Evolutionary conservation across 2,113 vertebrate genomes (phyloP).

Genomic region (Laticauda laticaudata): DNA sequence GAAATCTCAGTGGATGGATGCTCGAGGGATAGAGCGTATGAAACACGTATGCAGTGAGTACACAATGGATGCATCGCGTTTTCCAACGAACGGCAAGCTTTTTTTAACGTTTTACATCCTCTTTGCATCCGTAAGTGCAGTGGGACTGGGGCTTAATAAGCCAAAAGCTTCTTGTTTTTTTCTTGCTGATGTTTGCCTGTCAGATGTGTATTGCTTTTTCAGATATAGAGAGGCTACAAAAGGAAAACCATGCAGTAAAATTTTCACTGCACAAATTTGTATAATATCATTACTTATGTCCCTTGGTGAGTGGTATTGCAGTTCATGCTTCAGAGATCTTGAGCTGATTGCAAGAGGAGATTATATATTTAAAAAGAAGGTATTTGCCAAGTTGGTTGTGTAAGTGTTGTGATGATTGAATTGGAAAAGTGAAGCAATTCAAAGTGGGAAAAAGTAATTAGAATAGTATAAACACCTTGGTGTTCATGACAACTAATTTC

Average conservation of each 20-base stretch:
- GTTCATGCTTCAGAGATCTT: slow-evolving; percentile 10
- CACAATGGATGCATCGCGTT: no score
- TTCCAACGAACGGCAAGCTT: no score
- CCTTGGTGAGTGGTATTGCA: slow-evolving; percentile 4
- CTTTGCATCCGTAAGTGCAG: no score
- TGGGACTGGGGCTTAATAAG: neutral
- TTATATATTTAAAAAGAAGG: neutral
- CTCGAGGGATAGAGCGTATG: no score
- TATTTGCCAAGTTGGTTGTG: slow-evolving; percentile 10
- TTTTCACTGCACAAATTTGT: neutral
- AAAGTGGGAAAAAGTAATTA: neutral
- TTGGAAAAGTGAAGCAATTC: neutral
- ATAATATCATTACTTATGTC: neutral
- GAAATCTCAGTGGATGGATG: no score
- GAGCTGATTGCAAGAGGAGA: slow-evolving; percentile 6
- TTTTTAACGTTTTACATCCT: no score
- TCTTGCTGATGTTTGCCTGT: neutral
- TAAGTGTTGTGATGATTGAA: neutral
- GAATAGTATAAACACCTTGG: neutral
- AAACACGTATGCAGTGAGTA: no score
- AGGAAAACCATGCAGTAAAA: neutral
- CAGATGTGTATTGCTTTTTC: neutral
- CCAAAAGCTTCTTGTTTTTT: neutral
- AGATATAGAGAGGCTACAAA: neutral
- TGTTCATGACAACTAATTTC: neutral